A percentile compares a stretch with the other conserved stretches of the same genome.
Evolutionary conservation across 2,888 invertebrate genomes (phyloP).

Genomic region (Fragum fragum): DNA sequence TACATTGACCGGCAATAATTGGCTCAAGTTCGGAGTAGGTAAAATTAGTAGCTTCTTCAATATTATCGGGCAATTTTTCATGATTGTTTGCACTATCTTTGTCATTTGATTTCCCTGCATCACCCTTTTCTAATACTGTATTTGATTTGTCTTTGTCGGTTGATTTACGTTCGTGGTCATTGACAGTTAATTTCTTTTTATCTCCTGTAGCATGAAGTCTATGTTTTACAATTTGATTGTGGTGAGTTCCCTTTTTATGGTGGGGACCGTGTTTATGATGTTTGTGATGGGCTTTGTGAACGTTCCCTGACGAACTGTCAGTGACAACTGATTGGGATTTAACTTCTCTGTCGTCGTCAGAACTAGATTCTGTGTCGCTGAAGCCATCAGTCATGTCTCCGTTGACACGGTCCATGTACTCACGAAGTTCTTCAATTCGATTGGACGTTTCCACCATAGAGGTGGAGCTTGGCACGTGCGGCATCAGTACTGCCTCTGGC

Average conservation of each 20-base stretch:
- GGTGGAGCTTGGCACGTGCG: constrained; percentile 23
- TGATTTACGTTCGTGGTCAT: neutral
- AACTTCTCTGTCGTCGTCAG: constrained; percentile 4
- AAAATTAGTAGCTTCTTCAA: neutral
- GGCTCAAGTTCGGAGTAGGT: constrained; percentile 12
- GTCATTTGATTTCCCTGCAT: neutral
- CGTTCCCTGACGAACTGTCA: neutral
- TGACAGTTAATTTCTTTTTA: neutral
- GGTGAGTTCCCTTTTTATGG: neutral
- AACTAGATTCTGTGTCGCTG: constrained; percentile 39
- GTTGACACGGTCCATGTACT: constrained; percentile 34
- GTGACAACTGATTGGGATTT: neutral
- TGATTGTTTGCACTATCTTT: neutral
- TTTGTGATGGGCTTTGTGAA: neutral
- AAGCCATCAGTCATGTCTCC: constrained; percentile 33
- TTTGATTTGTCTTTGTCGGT: neutral
- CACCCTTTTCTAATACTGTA: neutral
- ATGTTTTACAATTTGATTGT: constrained; percentile 2
- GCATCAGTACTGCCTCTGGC: constrained; percentile 47
- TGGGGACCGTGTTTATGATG: neutral
- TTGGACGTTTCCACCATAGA: constrained; percentile 40
- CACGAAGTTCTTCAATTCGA: constrained; percentile 34
- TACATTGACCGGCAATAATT: constrained; percentile 49
- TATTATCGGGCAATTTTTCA: neutral
- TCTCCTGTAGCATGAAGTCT: neutral